Evolutionary conservation across 2,888 invertebrate species (phyloP), one percentile per base, ranked within the genome.

Genomic region (Aleiodes leptofemur): DNA sequence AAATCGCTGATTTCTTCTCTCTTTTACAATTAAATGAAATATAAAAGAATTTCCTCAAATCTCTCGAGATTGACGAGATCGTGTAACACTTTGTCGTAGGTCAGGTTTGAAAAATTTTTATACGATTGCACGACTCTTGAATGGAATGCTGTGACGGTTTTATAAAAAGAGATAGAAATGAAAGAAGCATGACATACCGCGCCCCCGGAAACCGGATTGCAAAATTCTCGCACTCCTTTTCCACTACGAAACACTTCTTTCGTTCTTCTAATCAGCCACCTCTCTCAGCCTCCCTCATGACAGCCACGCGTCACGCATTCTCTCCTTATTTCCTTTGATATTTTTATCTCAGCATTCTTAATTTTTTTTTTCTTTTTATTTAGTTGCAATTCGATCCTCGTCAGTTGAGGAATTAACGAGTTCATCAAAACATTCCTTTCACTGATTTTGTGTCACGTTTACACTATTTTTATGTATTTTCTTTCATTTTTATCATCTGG

Each of bases 141-240:
- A 6, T 34, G 14, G 16, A 64, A 64, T 43, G 43, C 43, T 43
- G 43, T 1, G 43, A 43, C 43, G 1, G 9, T 43, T 43, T 43
- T 7, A 43, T 43, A 43, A 43, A 43, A 43, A 43, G 43, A 43
- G 9, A 43, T 43, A 43, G 43, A 43, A 43, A 43, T 43, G 64
- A 64, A 48, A 51, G n/a, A 14, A 29, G 31, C 31, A 51, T 51
- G 68, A 68, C 68, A 68, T 68, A 68, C 68, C 68, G 51, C 68
- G 51, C 68, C 53, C 53, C 68, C 68, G 68, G 68, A 68, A 68
- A 68, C 68, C 68, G 68, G 68, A 68, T 68, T 51, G 31, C 8
- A 29, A 64, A 68, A 68, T 68, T 68, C 68, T 68, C 51, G 51
- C 50, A 51, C 68, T 68, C 68, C 31, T 68, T 68, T 51, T 51